These are phyloP conservation scores for Cephalopachus bancanus DNA, from an alignment of 2,797 vertebrate species.

Conservation along the genomic window DNA sequence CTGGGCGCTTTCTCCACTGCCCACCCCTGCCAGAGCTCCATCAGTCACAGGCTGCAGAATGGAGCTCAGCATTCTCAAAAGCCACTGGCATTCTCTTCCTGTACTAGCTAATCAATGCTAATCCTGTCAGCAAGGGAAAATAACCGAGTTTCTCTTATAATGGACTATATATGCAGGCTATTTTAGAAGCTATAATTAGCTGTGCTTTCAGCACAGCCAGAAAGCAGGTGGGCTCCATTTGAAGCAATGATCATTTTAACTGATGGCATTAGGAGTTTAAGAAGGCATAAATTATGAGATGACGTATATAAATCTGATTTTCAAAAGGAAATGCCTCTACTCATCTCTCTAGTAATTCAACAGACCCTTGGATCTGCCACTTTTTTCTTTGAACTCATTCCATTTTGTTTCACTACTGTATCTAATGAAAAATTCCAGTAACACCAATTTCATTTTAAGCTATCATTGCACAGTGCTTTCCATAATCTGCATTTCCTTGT, in stretches of 20 bases:
- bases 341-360: neutral
- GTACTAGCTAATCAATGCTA: conserved; percentile 27
- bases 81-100: neutral
- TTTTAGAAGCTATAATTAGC: conserved; percentile 21
- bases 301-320: neutral
- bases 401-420: conserved; percentile 32
- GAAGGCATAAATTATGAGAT: conserved; percentile 51
- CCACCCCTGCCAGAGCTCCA: neutral
- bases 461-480: neutral
- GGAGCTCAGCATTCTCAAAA: neutral
- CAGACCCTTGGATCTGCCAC: neutral
- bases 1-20: neutral
- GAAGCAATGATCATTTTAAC: conserved; percentile 43
- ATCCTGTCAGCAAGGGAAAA: conserved; percentile 21
- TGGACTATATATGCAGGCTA: neutral
- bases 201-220: conserved; percentile 1
- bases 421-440: conserved; percentile 32
- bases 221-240: conserved; percentile 28
- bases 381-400: conserved; percentile 17
- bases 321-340: conserved; percentile 17
- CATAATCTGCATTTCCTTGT: conserved; percentile 20
- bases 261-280: neutral
- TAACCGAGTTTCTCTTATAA: neutral
- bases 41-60: neutral
- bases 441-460: conserved; percentile 38